Evolutionary conservation across 2,797 vertebrate species (phyloP), one percentile per base, ranked within the genome.

Genomic region (Sparidentex hasta): DNA sequence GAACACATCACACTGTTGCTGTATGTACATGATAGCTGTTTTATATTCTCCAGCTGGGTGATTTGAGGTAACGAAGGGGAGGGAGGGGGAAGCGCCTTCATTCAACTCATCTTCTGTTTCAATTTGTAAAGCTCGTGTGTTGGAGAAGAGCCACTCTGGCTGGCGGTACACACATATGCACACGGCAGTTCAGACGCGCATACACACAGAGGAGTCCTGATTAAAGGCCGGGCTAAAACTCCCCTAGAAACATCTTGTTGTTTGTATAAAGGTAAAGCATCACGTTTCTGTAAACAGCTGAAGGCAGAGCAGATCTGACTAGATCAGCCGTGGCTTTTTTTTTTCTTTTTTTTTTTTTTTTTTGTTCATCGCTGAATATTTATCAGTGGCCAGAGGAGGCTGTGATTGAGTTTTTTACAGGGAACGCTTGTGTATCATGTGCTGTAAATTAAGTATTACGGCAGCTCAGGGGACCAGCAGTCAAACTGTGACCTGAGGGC

Each of bases 401-500:
- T 75, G 74, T 77, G 85, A 77, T 75, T 75, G 81, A 84, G 78
- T 65, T 88, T 65, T 88, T 77, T 81, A 76, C 86, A 33, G 63
- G 58, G 14, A 76, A 71, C 16, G 38, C 67, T 64, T 82, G 76
- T 79, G 82, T 82, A 84, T 92, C 86, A 88, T 83, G 73, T 71
- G 54, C 63, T 86, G 84, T 78, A 86, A 90, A 90, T 86, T 57
- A 90, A 88, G 74, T 80, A 68, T 73, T 55, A 50, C 0, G 2
- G 73, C 54, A 81, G 72, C 86, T 87, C 80, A 59, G 56, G 78
- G 84, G 75, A 87, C 81, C 79, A 68, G 57, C 65, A 87, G 86
- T 87, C 82, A 83, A 84, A 84, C 68, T 78, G 52, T 85, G 85
- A 88, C 88, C 84, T 74, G 73, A 63, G 81, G 82, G 71, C 62